These are phyloP conservation scores for Fregata magnificens DNA, from an alignment of 2,113 vertebrate genomes.

Conservation along the genomic window DNA sequence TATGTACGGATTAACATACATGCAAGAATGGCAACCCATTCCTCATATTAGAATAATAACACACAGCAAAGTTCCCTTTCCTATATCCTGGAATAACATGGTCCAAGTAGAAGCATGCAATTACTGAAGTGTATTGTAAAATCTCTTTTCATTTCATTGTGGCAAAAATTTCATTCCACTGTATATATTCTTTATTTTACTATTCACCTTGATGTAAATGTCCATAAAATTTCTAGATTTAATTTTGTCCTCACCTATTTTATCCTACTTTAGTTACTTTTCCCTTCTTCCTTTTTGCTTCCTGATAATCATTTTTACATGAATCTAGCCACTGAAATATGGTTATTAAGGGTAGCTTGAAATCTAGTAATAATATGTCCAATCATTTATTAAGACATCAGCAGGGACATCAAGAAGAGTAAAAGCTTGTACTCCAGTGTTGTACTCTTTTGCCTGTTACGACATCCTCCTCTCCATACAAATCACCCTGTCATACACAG, in stretches of 20 bases:
- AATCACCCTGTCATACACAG: background rate
- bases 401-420: background rate
- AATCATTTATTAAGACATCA: background rate
- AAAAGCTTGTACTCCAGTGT: background rate
- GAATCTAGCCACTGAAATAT: background rate
- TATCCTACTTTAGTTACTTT: background rate
- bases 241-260: background rate
- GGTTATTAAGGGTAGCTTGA: background rate
- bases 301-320: background rate
- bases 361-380: background rate
- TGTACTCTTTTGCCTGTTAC: background rate
- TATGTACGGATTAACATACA: background rate
- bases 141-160: background rate
- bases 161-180: background rate
- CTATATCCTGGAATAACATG: accelerated
- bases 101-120: background rate
- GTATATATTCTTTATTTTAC: background rate
- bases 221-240: background rate
- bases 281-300: background rate
- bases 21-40: background rate
- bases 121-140: background rate
- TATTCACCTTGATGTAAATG: background rate
- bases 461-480: background rate
- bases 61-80: background rate
- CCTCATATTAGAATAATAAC: background rate